Base-by-base conservation (phyloP, 2,888 invertebrate genomes). In the Scaptomyza polygonia region DNA sequence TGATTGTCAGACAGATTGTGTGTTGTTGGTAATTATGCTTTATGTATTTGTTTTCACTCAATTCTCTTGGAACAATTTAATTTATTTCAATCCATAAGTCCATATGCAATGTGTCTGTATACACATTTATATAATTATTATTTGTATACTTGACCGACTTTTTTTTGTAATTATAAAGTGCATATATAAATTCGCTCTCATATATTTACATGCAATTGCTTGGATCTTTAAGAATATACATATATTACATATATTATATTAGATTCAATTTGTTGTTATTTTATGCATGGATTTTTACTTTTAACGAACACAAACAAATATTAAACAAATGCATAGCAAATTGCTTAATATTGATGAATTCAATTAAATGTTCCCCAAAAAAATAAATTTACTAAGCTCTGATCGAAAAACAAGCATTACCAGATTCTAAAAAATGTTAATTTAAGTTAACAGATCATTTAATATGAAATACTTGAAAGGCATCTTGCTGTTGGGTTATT, bases 81-180 rank as follows among this genome's bases (percentile, higher is more conserved):
- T 74, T 48, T 18, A n/a, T 3, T 78, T 79, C 77, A 72, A 72
- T 74, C 52, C 42, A 53, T 45, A 67, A 51, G 25, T 48, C 30
- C 61, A 71, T 44, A 34, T 40, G 61, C 44, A 55, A 58, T 51
- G 40, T 16, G 27, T 34, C 7, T 55, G 34, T 40, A 16, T 21
- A 34, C 30, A 36, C 9, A 40, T 16, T 18, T 21, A 32, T 39
- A 16, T 48, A 8, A 70, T 44, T 57, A 70, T 44, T 57, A 43
- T 63, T n/a, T 75, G 66, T 76, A 76, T 72, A 83, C 82, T 83
- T 86, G 86, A 83, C 82, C 82, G 86, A 83, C 67, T 77, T 85
- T 77, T 12, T 34, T 34, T 34, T 44, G 67, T 52, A 57, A 52
- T 36, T 53, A 64, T 61, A 51, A 29, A 25, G 29, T 61, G 27